phyloP scores from a whole-genome alignment of 2,888 invertebrate genomes.

The Argyresthia albistria region DNA sequence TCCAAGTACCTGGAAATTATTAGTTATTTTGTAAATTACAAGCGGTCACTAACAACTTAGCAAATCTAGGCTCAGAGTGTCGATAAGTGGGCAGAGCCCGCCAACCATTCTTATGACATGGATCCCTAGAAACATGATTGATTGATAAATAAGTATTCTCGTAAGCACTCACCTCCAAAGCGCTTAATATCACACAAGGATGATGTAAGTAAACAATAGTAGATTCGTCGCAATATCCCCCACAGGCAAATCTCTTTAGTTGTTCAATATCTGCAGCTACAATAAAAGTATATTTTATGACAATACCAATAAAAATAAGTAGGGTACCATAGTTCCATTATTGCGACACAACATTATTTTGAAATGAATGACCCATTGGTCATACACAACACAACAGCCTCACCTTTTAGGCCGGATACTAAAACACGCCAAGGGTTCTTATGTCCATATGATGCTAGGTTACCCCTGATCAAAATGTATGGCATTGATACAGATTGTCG shows the following conservation, averaged over 20 bases:
- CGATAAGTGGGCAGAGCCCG: too few species aligned
- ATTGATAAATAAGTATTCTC: not conserved
- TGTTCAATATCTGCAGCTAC: constrained; percentile 86
- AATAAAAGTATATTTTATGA: not conserved
- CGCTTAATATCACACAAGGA: constrained; percentile 89
- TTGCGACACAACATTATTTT: too few species aligned
- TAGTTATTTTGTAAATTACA: not conserved
- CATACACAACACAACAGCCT: constrained; percentile 7
- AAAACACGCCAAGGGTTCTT: constrained; percentile 90
- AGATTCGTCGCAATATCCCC: constrained; percentile 87
- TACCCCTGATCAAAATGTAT: constrained; percentile 92
- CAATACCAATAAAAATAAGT: too few species aligned
- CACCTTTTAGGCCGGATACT: constrained; percentile 90
- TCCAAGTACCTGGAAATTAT: constrained; percentile 76
- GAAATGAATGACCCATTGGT: too few species aligned
- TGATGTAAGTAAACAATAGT: constrained; percentile 90
- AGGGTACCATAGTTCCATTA: too few species aligned
- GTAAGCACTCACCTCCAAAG: constrained; percentile 76
- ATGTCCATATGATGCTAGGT: constrained; percentile 89
- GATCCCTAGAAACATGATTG: too few species aligned
- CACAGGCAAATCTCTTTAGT: constrained; percentile 85
- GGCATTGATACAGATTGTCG: constrained; percentile 77
- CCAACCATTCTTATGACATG: too few species aligned
- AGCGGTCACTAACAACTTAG: not conserved
- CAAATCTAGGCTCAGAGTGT: too few species aligned